These are phyloP conservation scores for Heliconius aoede DNA, from an alignment of 2,888 invertebrate genomes.

Conservation along the genomic window DNA sequence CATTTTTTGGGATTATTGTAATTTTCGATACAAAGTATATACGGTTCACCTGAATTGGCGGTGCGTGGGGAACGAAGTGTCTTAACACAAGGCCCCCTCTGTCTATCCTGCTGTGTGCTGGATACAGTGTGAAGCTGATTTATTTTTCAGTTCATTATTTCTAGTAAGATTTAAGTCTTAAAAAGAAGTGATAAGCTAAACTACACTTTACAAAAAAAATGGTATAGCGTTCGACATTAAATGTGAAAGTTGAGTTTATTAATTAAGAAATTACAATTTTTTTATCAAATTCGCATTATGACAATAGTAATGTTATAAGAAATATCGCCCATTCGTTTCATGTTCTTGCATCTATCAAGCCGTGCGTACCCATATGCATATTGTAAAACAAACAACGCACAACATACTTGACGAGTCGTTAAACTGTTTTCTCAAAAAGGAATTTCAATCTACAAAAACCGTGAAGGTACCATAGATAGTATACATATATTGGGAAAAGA, in stretches of 20 bases:
- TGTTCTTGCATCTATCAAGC: not conserved
- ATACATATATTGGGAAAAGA: not conserved
- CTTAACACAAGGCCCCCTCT: too few species aligned
- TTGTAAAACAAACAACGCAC: not conserved
- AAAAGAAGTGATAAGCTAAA: not conserved
- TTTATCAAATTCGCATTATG: not conserved
- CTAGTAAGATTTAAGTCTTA: not conserved
- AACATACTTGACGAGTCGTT: not conserved
- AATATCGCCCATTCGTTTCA: not conserved
- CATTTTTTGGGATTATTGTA: too few species aligned
- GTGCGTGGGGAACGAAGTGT: too few species aligned
- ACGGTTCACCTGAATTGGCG: not conserved
- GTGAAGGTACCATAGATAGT: not conserved
- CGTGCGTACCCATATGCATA: not conserved
- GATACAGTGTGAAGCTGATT: too few species aligned
- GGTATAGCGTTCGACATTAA: not conserved
- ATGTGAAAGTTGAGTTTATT: not conserved
- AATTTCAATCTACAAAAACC: not conserved
- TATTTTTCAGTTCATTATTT: too few species aligned
- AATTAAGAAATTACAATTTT: not conserved
- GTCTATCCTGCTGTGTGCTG: too few species aligned
- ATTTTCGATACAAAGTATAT: not conserved
- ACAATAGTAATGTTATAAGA: not conserved
- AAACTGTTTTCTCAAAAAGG: not conserved
- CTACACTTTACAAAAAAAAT: not conserved